These are phyloP conservation scores for Caradrina clavipalpis DNA, from an alignment of 2,888 invertebrate genomes.

Conservation along the genomic window DNA sequence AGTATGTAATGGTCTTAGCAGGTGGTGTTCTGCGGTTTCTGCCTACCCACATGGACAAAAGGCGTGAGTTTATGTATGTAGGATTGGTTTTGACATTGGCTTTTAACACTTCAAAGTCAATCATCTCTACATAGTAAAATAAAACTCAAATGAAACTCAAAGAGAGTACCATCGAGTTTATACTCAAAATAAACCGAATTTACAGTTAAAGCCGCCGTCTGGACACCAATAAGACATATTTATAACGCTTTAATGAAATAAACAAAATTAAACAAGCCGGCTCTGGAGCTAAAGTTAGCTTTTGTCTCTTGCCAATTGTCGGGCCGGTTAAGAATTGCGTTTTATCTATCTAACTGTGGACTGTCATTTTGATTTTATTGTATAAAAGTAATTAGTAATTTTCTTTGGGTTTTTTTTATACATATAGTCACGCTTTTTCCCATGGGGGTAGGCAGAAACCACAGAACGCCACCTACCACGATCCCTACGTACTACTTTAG, in stretches of 20 bases:
- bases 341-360: slow-evolving; percentile 45
- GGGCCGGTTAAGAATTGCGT: slow-evolving; percentile 45
- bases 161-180: slow-evolving; percentile 43
- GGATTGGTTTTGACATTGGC: too few species aligned
- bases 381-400: slow-evolving; percentile 1
- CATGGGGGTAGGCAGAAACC: too few species aligned
- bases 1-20: too few species aligned
- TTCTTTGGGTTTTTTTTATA: not conserved
- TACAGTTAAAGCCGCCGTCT: slow-evolving; percentile 60
- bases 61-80: too few species aligned
- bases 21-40: too few species aligned
- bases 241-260: slow-evolving; percentile 62
- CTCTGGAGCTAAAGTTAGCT: slow-evolving; percentile 60
- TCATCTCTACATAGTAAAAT: not conserved
- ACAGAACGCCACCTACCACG: too few species aligned
- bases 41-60: too few species aligned
- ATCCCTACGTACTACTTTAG: too few species aligned
- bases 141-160: slow-evolving; percentile 29
- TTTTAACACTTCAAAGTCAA: too few species aligned
- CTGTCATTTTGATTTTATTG: slow-evolving; percentile 18
- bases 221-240: slow-evolving; percentile 65
- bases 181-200: slow-evolving; percentile 65
- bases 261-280: slow-evolving; percentile 61
- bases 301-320: slow-evolving; percentile 63
- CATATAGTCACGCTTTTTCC: too few species aligned